These are phyloP conservation scores for Syrphus vitripennis DNA, from an alignment of 2,888 invertebrate genomes.

Conservation along the genomic window DNA sequence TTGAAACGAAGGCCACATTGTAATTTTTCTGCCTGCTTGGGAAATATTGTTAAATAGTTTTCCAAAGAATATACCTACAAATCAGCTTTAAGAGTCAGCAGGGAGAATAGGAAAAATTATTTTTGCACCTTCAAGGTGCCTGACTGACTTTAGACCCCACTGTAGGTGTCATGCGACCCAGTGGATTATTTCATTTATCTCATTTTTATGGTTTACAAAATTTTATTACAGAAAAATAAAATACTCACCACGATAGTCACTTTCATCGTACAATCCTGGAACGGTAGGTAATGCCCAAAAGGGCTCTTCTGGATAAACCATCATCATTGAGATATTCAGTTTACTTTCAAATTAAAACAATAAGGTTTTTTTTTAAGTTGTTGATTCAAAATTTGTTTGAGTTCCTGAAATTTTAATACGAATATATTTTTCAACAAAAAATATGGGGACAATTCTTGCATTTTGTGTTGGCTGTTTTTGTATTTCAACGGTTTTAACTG, in stretches of 20 bases:
- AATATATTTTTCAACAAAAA: background rate
- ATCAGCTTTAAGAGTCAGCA: too few species aligned
- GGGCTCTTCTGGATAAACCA: slow-evolving; percentile 81
- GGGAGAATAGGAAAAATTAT: too few species aligned
- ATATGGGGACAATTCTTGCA: background rate
- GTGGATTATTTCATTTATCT: too few species aligned
- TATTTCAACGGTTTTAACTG: background rate
- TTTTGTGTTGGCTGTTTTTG: background rate
- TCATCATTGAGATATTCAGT: slow-evolving; percentile 75
- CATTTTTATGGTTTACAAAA: too few species aligned
- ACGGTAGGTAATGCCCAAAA: slow-evolving; percentile 81
- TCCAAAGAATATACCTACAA: too few species aligned
- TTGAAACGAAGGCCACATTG: too few species aligned
- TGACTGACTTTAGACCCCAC: too few species aligned
- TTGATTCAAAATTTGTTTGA: background rate
- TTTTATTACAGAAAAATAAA: background rate
- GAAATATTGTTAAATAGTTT: too few species aligned
- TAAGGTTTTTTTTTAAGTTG: background rate
- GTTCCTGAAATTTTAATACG: background rate
- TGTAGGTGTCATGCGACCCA: too few species aligned
- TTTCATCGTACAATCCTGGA: slow-evolving; percentile 80
- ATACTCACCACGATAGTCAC: slow-evolving; percentile 80
- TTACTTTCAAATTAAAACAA: slow-evolving; percentile 1
- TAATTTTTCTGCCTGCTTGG: too few species aligned
- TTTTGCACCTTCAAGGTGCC: too few species aligned